Evolutionary conservation across 2,797 vertebrate genomes (phyloP), one percentile per base, ranked within the genome.

Genomic region (Intellagama lesueurii): DNA sequence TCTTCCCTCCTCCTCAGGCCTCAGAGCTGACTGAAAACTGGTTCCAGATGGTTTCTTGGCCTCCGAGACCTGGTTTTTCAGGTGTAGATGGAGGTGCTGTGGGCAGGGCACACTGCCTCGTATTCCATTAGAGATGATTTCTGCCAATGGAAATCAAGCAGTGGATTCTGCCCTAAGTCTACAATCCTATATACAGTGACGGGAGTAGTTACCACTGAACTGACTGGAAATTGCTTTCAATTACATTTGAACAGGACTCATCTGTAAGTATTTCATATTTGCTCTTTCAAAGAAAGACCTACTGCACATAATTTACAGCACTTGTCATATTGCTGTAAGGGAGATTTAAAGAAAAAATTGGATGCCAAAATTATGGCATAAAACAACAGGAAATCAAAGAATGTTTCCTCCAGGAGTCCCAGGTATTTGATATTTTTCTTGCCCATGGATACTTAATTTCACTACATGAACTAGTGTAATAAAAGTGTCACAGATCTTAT

Each of bases 401-500:
- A 94, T 88, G 82, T 94, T 95, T 95, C 91, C 93, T 94, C 83
- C 90, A 94, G 91, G 93, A 96, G 93, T 95, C 73, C 7, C 40
- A 94, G 91, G 89, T 88, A 94, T 94, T 92, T 94, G 89, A 89
- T 94, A 94, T 93, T 95, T 94, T 94, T 95, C 92, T 93, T 95
- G 89, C 91, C 91, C 89, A 80, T 1, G 47, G 95, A 95, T 95
- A 95, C 91, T 95, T 96, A 95, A 95, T 96, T 95, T 96, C 92
- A 93, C 92, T 93, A 92, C 91, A 90, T 88, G 66, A 89, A 92
- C 89, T 89, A 92, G 79, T 91, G 91, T 92, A 95, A 95, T 96
- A 95, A 96, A 96, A 95, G 91, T 94, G 94, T 95, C 94, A 96
- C 73, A 30, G 93, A 93, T 94, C 94, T 94, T 95, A 95, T 94